Conservation (phyloP, 1,140 invertebrate genomes). For the Lepidurus packardi region DNA sequence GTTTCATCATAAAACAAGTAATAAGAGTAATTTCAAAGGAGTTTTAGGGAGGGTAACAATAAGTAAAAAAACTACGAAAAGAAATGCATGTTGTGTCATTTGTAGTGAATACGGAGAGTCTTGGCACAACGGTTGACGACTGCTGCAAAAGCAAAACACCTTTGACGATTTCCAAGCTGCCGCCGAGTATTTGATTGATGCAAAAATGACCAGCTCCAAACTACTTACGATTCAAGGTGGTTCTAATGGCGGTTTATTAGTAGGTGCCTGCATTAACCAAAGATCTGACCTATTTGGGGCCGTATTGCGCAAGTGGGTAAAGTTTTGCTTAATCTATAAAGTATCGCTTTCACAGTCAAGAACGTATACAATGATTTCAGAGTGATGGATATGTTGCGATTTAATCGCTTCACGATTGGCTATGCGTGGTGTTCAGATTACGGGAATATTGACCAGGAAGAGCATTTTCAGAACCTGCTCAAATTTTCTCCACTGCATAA, state of each 20-base stretch:
- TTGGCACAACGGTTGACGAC: constrained; percentile 90
- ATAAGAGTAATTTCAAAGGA: too few relatives aligned
- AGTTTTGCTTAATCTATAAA: constrained; percentile 39
- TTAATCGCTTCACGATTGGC: constrained; percentile 97
- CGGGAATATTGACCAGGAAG: constrained; percentile 79
- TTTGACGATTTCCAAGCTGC: constrained; percentile 95
- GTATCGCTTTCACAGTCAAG: constrained; percentile 20
- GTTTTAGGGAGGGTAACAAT: too few relatives aligned
- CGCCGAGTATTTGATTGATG: constrained; percentile 78
- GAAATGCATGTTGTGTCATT: neutral
- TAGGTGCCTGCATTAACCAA: constrained; percentile 90
- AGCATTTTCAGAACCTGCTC: constrained; percentile 80
- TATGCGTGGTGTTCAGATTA: constrained; percentile 95
- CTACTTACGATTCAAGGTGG: constrained; percentile 86
- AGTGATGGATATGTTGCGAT: constrained; percentile 94
- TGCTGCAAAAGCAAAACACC: constrained; percentile 92
- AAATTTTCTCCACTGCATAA: constrained; percentile 97
- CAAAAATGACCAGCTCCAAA: constrained; percentile 69
- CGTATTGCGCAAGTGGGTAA: constrained; percentile 86
- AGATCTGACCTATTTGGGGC: constrained; percentile 90
- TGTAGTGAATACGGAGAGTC: constrained; percentile 89
- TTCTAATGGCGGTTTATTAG: constrained; percentile 92
- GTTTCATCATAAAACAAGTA: too few relatives aligned
- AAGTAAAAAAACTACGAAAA: neutral
- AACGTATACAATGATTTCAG: constrained; percentile 49